phyloP scores from a whole-genome alignment of 2,113 vertebrate species.

The Pardalotus punctatus region DNA sequence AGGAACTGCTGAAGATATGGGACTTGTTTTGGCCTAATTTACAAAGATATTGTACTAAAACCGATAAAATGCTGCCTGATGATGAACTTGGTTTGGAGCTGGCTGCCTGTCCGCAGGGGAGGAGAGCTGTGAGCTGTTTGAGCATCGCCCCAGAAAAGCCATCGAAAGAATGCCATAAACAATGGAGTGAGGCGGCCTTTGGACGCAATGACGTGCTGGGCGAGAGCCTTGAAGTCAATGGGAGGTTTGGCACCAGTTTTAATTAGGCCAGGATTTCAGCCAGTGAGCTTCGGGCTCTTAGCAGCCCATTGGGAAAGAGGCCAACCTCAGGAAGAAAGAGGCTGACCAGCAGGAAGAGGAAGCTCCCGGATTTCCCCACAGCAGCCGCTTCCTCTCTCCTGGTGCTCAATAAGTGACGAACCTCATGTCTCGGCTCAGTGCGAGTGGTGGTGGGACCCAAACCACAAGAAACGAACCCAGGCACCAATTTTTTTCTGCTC shows the following conservation, averaged over 20 bases:
- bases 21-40: background rate
- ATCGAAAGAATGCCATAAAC: background rate
- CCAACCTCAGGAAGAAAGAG: background rate
- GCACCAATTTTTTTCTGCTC: background rate
- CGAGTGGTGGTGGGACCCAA: rapidly evolving
- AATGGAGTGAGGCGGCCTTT: background rate
- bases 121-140: background rate
- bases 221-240: constrained; percentile 15
- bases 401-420: background rate
- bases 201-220: background rate
- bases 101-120: background rate
- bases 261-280: constrained; percentile 61
- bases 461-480: background rate
- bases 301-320: constrained; percentile 24
- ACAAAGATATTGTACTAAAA: background rate
- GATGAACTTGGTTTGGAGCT: background rate
- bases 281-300: constrained; percentile 30
- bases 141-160: background rate
- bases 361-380: background rate
- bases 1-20: background rate
- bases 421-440: rapidly evolving
- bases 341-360: constrained; percentile 52
- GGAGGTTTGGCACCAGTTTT: constrained; percentile 34
- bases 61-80: background rate
- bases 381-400: background rate